Base-by-base conservation (phyloP, 2,113 vertebrate species). In the Elephantulus edwardii region DNA sequence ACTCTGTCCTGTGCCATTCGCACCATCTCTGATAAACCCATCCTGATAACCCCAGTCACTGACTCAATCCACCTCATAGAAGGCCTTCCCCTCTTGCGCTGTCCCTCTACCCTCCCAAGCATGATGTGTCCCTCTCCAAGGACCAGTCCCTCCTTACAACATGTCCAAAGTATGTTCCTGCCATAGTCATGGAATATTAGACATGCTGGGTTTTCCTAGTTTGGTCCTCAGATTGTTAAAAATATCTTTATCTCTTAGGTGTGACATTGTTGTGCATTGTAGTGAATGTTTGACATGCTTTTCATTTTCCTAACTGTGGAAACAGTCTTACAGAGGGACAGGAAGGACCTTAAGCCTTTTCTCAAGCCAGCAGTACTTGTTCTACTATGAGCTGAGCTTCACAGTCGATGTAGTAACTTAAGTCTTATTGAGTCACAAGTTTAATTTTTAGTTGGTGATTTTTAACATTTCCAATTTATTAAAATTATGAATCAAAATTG, bases 101-200 rank as follows among this genome's bases (percentile, higher is more conserved):
- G n/a, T n/a, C n/a, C n/a, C n/a, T n/a, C n/a, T n/a, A n/a, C n/a
- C n/a, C n/a, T n/a, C n/a, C n/a, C n/a, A n/a, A n/a, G n/a, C n/a
- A n/a, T n/a, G n/a, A n/a, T n/a, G n/a, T n/a, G n/a, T n/a, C n/a
- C n/a, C n/a, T n/a, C n/a, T n/a, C n/a, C n/a, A n/a, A n/a, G n/a
- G n/a, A n/a, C n/a, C n/a, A n/a, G n/a, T n/a, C n/a, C n/a, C n/a
- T n/a, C n/a, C n/a, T n/a, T n/a, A n/a, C n/a, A n/a, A n/a, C n/a
- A n/a, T n/a, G n/a, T n/a, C n/a, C n/a, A n/a, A n/a, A n/a, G n/a
- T n/a, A n/a, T n/a, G n/a, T n/a, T n/a, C n/a, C n/a, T n/a, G n/a
- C 66, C 75, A 20, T 17, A 33, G 71, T 26, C 8, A 48, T 84
- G 85, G 77, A 81, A 92, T 83, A 70, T 54, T 86, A 71, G 89